These are phyloP conservation scores for Frankliniella fusca DNA, from an alignment of 2,888 invertebrate species.

Conservation along the genomic window DNA sequence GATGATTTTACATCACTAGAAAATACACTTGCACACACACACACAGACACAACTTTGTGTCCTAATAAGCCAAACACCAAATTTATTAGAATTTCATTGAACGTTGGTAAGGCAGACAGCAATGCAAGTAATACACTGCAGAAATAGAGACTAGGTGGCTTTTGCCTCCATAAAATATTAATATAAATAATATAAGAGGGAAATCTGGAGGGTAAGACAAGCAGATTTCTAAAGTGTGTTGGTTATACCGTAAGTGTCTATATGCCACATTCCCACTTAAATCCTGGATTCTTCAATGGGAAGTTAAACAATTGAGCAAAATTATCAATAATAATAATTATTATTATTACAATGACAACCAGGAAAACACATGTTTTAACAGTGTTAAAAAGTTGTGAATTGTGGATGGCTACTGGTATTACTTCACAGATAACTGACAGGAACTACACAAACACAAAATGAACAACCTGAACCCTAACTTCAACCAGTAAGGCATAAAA, in stretches of 20 bases:
- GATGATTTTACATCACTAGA: no score
- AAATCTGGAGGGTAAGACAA: neutral
- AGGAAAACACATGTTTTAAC: no score
- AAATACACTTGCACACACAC: neutral
- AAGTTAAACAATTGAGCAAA: no score
- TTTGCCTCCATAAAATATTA: neutral
- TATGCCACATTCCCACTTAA: neutral
- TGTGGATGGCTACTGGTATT: neutral
- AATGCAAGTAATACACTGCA: neutral
- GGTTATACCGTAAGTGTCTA: neutral
- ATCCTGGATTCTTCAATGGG: no score
- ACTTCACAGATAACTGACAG: no score
- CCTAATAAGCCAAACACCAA: neutral
- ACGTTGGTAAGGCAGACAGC: neutral
- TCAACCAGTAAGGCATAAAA: neutral
- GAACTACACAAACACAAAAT: neutral
- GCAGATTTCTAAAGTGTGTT: neutral
- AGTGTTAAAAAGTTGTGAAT: neutral
- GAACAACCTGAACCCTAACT: neutral
- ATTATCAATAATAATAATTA: no score
- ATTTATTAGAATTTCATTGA: no score
- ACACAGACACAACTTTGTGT: neutral
- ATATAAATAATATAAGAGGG: slow-evolving; percentile 8
- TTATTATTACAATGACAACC: no score
- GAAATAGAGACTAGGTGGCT: slow-evolving; percentile 5